Conservation (phyloP, 2,888 invertebrate genomes). For the Apotomis betuletana region DNA sequence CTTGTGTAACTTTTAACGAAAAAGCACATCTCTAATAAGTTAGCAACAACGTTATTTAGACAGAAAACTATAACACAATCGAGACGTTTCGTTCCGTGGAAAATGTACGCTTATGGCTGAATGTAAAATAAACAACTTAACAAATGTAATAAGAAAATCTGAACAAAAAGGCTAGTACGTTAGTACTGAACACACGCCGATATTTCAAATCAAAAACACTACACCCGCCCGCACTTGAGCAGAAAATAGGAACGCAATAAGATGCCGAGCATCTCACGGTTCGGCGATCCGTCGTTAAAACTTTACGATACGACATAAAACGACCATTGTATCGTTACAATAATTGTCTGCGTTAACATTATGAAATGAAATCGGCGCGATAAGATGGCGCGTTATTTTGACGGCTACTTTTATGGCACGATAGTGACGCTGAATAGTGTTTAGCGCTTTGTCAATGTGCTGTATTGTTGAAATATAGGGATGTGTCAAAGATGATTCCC, state of each 20-base stretch:
- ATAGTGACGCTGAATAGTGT: slow-evolving; percentile 20
- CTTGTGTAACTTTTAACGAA: no score
- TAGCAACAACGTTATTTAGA: no score
- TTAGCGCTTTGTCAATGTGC: not conserved
- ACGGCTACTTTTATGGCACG: slow-evolving; percentile 34
- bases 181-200: not conserved
- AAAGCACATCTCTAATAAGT: no score
- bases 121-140: no score
- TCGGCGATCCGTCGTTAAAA: slow-evolving; percentile 47
- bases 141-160: no score
- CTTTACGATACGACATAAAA: slow-evolving; percentile 50
- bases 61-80: no score
- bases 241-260: slow-evolving; percentile 37
- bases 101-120: no score
- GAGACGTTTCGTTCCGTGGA: no score
- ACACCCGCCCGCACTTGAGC: slow-evolving; percentile 13
- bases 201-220: slow-evolving; percentile 4
- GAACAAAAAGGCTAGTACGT: no score
- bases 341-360: slow-evolving; percentile 50
- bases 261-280: slow-evolving; percentile 38
- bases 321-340: slow-evolving; percentile 47
- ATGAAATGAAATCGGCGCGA: slow-evolving; percentile 47
- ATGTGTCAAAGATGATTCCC: not conserved
- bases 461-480: not conserved
- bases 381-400: slow-evolving; percentile 38